Percentiles rank a stretch among this genome's conserved stretches.
Conservation (phyloP, 2,797 vertebrate genomes). For the Lepilemur septentrionalis region DNA sequence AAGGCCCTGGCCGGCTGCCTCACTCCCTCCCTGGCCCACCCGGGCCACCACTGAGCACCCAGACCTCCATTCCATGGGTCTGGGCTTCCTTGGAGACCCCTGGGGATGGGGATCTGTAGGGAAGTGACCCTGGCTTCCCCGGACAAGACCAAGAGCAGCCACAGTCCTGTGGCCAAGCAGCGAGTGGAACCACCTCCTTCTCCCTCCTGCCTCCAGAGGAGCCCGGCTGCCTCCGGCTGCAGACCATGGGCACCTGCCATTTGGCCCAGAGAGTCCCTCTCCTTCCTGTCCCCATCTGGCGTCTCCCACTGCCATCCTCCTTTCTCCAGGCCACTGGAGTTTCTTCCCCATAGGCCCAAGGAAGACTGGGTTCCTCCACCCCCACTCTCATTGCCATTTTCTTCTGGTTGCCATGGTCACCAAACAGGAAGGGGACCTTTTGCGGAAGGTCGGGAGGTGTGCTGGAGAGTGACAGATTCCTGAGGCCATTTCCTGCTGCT, state of each 20-base stretch:
- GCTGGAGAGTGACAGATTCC: accelerated
- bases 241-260: accelerated
- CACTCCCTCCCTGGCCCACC: accelerated
- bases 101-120: neutral
- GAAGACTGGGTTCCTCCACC: accelerated
- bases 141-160: neutral
- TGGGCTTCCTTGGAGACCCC: neutral
- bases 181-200: accelerated
- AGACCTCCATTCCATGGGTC: neutral
- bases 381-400: accelerated
- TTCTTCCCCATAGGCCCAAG: neutral
- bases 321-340: neutral
- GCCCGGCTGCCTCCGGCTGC: neutral
- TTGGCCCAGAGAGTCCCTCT: neutral
- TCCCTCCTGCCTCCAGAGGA: neutral
- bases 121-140: accelerated
- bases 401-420: neutral
- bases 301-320: neutral
- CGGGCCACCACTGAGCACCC: accelerated
- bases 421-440: neutral
- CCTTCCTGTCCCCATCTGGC: accelerated
- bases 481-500: neutral
- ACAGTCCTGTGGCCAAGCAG: no score
- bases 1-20: no score
- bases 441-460: no score